Evolutionary conservation across 2,797 vertebrate genomes (phyloP).

Genomic region (Lepus townsendii): DNA sequence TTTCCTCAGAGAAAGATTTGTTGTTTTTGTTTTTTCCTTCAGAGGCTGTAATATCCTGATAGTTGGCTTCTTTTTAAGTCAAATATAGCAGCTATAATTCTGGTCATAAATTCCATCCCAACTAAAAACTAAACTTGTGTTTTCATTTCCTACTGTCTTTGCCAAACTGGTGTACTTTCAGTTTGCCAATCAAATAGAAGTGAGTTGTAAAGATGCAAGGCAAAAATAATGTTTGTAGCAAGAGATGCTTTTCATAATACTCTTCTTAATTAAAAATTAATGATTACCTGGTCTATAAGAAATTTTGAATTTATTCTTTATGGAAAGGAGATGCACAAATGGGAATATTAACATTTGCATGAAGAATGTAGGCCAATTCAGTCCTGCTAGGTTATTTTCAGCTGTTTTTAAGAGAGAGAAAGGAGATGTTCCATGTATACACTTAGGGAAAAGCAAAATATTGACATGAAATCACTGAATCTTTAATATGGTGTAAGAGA

Average conservation of each 20-base stretch:
- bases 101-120: conserved; percentile 61
- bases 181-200: conserved; percentile 68
- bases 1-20: conserved; percentile 33
- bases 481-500: conserved; percentile 55
- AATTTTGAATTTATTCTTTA: conserved; percentile 66
- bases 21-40: not conserved
- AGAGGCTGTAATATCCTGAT: conserved; percentile 30
- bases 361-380: conserved; percentile 26
- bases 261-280: conserved; percentile 65
- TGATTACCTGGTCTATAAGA: conserved; percentile 60
- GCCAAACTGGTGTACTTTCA: conserved; percentile 58
- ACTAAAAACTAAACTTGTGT: conserved; percentile 47
- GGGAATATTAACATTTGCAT: conserved; percentile 39
- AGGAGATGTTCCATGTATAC: not conserved
- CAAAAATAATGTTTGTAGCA: conserved; percentile 50
- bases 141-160: conserved; percentile 72
- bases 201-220: conserved; percentile 55
- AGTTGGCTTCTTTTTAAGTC: conserved; percentile 57
- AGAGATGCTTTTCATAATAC: conserved; percentile 57
- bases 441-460: conserved; percentile 62
- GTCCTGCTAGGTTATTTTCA: conserved; percentile 63
- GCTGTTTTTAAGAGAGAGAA: conserved; percentile 52
- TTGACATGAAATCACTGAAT: conserved; percentile 39
- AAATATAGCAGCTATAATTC: conserved; percentile 69
- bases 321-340: conserved; percentile 61